Base-by-base conservation (phyloP, 1,140 invertebrate species). In the Mesaphorura yosii region DNA sequence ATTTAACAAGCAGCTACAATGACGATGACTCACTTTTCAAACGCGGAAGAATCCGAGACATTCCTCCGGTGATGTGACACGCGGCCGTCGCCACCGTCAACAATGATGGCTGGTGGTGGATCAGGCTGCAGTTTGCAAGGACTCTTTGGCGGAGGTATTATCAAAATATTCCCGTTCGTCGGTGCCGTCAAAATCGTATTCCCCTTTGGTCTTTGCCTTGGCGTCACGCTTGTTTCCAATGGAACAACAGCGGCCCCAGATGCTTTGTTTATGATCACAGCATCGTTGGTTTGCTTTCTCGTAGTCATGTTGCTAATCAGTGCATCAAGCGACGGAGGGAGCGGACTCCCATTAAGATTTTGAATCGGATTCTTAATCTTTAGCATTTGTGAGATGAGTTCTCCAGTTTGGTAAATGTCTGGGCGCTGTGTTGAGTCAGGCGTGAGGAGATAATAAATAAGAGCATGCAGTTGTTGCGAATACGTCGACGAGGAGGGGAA, bases 401-500 rank as follows among this genome's bases (percentile, higher is more conserved):
- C 77, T 54, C 84, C 82, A 47, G 90, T 85, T 79, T 91, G 88
- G 72, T 78, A 91, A 65, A 92, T 90, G 70, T 92, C 88, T 14
- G 88, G 88, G 65, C 88, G 72, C 52, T 79, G 75, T 55, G 86
- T 83, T 39, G 81, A 76, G 72, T 91, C 84, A 29, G 82, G 78
- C 66, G 88, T 85, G 50, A 93, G 72, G 81, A 91, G 88, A 65
- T 82, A 91, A 55, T 82, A 83, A 78, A 72, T 67, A 68, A 77
- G 64, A 63, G 66, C 69, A 60, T 70, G 68, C 28, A 74, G 64
- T 37, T 63, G 58, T 42, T 38, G 29, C 46, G 56, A 51, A 50
- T 58, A 55, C 40, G 55, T 47, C 20, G 58, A 60, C 14, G 38
- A 44, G 6, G 54, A n/a, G 19, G 58, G 58, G 37, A 60, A 57